A percentile compares a stretch with the other conserved stretches of the same genome.
Conservation (phyloP, 30 jellyfish, hydroid and myxozoan genomes). For the Aurelia aurita complex sp. Pacific region DNA sequence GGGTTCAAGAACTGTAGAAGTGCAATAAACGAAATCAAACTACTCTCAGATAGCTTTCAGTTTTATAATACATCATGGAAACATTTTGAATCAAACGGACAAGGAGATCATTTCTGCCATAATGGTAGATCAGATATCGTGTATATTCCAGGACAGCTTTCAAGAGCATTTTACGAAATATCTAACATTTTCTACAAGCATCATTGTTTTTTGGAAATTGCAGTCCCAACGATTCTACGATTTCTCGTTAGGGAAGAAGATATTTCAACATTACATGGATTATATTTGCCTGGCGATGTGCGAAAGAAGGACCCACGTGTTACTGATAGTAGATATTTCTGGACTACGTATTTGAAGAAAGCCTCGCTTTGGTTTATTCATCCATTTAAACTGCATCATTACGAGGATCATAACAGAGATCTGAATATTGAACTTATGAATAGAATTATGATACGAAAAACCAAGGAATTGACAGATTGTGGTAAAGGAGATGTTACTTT, state of each 20-base stretch:
- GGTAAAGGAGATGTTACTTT: neutral
- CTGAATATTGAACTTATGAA: conserved; percentile 77
- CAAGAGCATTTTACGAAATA: conserved; percentile 74
- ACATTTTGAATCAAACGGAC: conserved; percentile 43
- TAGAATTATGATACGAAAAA: conserved; percentile 71
- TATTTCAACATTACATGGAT: conserved; percentile 72
- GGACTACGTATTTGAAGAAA: conserved; percentile 80
- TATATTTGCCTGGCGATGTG: conserved; percentile 94
- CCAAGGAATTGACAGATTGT: conserved; percentile 67
- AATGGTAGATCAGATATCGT: conserved; percentile 91
- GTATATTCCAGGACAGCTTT: conserved; percentile 75
- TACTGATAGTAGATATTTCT: conserved; percentile 90
- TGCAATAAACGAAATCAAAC: conserved; percentile 68
- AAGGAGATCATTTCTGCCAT: conserved; percentile 36
- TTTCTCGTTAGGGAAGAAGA: conserved; percentile 55
- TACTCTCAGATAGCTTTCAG: conserved; percentile 3
- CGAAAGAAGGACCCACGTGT: conserved; percentile 91
- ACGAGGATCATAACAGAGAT: conserved; percentile 83
- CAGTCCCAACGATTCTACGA: conserved; percentile 87
- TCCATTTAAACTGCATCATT: conserved; percentile 93
- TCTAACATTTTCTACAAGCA: conserved; percentile 67
- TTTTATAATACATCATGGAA: conserved; percentile 19
- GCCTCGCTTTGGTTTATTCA: conserved; percentile 83
- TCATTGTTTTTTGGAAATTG: conserved; percentile 84
- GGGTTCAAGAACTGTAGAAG: conserved; percentile 78